Conservation (phyloP, 2,797 vertebrate genomes). For the Geotrypetes seraphini region DNA sequence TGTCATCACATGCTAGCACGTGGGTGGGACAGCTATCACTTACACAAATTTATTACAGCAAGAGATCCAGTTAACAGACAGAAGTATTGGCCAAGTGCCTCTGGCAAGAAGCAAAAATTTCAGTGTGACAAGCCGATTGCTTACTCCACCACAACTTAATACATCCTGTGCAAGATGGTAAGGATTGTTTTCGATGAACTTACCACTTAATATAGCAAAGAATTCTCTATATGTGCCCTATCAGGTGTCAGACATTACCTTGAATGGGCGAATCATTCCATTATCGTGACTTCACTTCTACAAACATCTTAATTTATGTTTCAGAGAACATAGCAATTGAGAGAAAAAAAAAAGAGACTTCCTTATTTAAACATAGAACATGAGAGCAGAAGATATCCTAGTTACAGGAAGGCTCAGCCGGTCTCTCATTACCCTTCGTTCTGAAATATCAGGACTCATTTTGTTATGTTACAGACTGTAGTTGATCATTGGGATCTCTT, state of each 20-base stretch:
- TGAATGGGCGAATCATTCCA: conserved; percentile 26
- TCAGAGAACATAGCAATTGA: conserved; percentile 13
- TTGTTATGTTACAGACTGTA: too few relatives aligned
- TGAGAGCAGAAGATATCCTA: too few relatives aligned
- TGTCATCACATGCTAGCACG: conserved; percentile 19
- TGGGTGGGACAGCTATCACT: conserved; percentile 30
- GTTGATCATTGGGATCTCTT: too few relatives aligned
- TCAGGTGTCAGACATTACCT: conserved; percentile 46
- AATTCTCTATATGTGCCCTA: conserved; percentile 67
- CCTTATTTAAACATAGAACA: too few relatives aligned
- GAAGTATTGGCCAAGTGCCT: conserved; percentile 27
- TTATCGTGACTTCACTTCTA: conserved; percentile 23
- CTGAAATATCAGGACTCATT: too few relatives aligned
- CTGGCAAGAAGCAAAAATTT: conserved; percentile 40
- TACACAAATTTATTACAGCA: conserved; percentile 48
- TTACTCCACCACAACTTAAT: conserved; percentile 49
- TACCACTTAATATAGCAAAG: conserved; percentile 66
- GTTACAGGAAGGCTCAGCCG: too few relatives aligned
- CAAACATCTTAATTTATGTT: conserved; percentile 13
- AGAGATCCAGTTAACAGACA: conserved; percentile 47
- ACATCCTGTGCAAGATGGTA: too few relatives aligned
- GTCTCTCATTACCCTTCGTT: too few relatives aligned
- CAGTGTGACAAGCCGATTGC: conserved; percentile 38
- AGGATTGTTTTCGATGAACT: conserved; percentile 77
- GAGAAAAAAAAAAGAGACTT: too few relatives aligned